phyloP scores from a whole-genome alignment of 2,797 vertebrate genomes.

The Phyllotis vaccarum region DNA sequence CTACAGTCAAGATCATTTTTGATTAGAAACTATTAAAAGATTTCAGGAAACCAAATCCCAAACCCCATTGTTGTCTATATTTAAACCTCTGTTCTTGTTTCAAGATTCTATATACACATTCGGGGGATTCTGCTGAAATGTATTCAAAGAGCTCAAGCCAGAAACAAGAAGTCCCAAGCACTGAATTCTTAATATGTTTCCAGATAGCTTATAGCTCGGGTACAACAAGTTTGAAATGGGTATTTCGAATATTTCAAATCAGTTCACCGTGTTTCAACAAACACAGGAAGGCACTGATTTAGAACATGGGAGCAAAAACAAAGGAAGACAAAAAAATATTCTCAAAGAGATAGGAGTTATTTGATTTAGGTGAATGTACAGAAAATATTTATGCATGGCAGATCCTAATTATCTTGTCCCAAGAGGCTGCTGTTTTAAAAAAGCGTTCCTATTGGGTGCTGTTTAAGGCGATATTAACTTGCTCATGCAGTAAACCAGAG shows the following conservation, averaged over 20 bases:
- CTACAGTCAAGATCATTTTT: constrained; percentile 27
- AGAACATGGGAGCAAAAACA: not conserved
- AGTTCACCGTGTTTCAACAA: not conserved
- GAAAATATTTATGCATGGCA: not conserved
- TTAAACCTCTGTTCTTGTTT: constrained; percentile 1
- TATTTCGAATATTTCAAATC: not conserved
- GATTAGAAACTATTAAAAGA: constrained; percentile 47
- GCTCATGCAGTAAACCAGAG: not conserved
- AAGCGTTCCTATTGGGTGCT: not conserved
- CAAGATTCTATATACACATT: constrained; percentile 41
- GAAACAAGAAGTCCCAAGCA: not conserved
- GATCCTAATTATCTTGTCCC: not conserved
- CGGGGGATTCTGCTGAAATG: not conserved
- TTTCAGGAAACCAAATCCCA: constrained; percentile 44
- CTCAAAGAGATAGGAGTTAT: not conserved
- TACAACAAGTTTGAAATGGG: not conserved
- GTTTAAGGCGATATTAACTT: not conserved
- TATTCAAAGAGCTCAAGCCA: not conserved
- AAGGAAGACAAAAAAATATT: not conserved
- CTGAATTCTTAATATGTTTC: not conserved
- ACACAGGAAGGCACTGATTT: not conserved
- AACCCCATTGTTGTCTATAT: constrained; percentile 33
- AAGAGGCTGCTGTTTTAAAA: not conserved
- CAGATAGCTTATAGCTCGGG: not conserved
- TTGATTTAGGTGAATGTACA: not conserved